Base-by-base conservation (phyloP, 2,888 invertebrate genomes). In the Timema podura region DNA sequence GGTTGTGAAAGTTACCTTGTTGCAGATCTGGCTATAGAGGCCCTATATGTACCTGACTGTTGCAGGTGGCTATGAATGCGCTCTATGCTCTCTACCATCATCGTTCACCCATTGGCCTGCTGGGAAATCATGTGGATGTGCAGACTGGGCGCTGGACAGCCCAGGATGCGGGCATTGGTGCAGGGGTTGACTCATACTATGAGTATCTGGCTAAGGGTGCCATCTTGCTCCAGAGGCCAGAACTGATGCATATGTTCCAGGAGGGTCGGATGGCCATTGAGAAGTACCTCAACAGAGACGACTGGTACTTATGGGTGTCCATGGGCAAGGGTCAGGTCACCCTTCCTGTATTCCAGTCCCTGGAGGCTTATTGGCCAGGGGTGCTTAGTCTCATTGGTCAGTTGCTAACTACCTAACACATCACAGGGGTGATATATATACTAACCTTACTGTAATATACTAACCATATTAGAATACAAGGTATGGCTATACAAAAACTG, bases 271-370 rank as follows among this genome's bases (percentile, higher is more conserved):
- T 83, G 65, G 87, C 91, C 0, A 92, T 95, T 59, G 93, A 95
- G 77, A 91, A 91, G 77, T 91, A 94, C 78, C 83, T 98, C 77
- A 91, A 94, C 77, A 90, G 92, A 77, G 97, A 96, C 76, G 98
- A 99, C 80, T 99, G 99, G 98, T 96, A 97, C 80, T 88, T 98
- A 77, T 99, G 98, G 98, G 98, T 96, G 0, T 93, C 96, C n/a
- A 99, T 99, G 98, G 88, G 91, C 64, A 93, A 96, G 77, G 98
- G 95, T 0, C 93, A 95, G 79, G 93, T 98, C 7, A 96, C 98
- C 0, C 82, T 97, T 76, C 98, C 98, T 0, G 93, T 98, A n/a
- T 99, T 98, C 82, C 98, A 99, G 80, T 98, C 97, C 0, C 84
- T 99, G 44, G 99, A 99, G 82, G 94, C 98, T 0, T 99, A 95